These are phyloP conservation scores for Dinoponera quadriceps DNA, from an alignment of 1,140 invertebrate genomes.

Conservation along the genomic window DNA sequence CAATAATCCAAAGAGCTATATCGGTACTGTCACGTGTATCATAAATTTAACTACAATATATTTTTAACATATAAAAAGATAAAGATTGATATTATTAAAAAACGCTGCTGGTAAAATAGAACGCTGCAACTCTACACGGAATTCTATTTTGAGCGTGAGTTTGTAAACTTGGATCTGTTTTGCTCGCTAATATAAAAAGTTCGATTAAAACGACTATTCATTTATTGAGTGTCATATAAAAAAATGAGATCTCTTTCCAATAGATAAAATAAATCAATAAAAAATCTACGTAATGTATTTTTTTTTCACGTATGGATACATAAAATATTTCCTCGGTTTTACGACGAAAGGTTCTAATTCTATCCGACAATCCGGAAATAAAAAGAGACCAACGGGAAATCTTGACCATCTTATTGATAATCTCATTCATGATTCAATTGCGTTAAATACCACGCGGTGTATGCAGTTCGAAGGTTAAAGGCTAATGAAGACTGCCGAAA, in stretches of 20 bases:
- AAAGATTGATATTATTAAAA: neutral
- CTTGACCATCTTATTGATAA: neutral
- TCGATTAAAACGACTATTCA: too few species aligned
- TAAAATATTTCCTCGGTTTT: neutral
- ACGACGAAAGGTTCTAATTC: neutral
- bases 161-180: neutral
- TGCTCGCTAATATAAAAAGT: too few species aligned
- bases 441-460: neutral
- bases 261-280: neutral
- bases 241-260: neutral
- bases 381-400: neutral
- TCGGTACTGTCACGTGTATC: neutral
- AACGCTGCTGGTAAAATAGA: slow-evolving; percentile 3
- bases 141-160: neutral
- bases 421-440: neutral
- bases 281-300: neutral
- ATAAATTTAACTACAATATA: neutral
- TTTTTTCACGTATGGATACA: neutral
- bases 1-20: neutral
- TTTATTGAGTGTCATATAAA: too few species aligned
- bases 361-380: neutral
- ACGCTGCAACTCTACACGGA: neutral
- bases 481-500: neutral
- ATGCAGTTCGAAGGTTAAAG: slow-evolving; percentile 1
- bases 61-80: neutral